Percentiles rank a stretch among this genome's conserved stretches.
Evolutionary conservation across 2,888 invertebrate genomes (phyloP).

Genomic region (Platycnemis pennipes): DNA sequence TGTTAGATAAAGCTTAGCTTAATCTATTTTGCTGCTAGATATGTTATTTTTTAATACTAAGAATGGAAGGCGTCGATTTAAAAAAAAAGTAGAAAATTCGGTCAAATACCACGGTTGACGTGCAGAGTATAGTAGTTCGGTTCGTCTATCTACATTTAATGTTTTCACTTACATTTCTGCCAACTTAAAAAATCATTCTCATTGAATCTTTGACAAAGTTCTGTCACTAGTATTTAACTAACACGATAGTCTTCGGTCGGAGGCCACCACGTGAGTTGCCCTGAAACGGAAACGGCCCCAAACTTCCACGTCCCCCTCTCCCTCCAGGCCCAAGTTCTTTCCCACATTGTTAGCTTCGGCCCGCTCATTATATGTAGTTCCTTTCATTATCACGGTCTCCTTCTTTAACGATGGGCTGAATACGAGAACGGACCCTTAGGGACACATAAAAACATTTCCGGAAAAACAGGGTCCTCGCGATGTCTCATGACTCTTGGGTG

Average conservation of each 20-base stretch:
- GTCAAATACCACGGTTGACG: no score
- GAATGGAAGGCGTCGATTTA: no score
- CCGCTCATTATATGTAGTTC: neutral
- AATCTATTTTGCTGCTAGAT: no score
- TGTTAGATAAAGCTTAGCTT: no score
- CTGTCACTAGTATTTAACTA: no score
- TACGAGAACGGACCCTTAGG: neutral
- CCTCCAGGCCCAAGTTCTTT: neutral
- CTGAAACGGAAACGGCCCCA: neutral
- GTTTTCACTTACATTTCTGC: no score
- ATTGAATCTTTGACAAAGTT: no score
- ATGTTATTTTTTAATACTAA: no score
- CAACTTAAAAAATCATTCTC: no score
- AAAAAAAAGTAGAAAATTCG: no score
- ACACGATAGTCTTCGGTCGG: neutral
- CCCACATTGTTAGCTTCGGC: neutral
- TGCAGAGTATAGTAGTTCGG: no score
- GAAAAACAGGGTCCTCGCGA: neutral
- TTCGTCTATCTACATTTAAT: no score
- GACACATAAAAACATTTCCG: neutral
- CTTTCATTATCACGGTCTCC: neutral
- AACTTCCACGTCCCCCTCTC: neutral
- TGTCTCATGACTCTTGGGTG: neutral
- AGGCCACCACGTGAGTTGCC: neutral
- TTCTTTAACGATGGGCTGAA: neutral